These are phyloP conservation scores for Caprella mutica DNA, from an alignment of 2,888 invertebrate genomes.

Conservation along the genomic window DNA sequence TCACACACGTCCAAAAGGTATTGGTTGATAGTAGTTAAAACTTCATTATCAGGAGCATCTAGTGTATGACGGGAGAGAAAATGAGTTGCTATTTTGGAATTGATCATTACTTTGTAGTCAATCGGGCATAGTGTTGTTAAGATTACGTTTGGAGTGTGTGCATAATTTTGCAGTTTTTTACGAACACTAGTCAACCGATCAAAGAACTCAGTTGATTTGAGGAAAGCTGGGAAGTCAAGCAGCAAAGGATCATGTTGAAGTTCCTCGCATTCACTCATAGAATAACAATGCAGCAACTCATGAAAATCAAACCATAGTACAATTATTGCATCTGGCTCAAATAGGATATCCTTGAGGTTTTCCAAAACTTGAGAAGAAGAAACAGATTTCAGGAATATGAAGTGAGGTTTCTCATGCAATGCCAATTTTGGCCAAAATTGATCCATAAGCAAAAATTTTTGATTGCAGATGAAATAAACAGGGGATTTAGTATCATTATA, in stretches of 20 bases:
- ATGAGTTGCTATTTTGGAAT: background rate
- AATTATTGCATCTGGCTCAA: background rate
- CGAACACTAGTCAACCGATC: background rate
- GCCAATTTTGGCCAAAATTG: conserved; percentile 2
- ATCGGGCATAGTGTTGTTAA: conserved; percentile 1
- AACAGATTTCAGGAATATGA: background rate
- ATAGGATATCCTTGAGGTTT: background rate
- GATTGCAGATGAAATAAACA: conserved; percentile 2
- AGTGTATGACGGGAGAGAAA: background rate
- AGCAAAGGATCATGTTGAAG: background rate
- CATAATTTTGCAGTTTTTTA: background rate
- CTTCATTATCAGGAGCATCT: background rate
- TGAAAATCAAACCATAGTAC: conserved; percentile 3
- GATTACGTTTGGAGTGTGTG: background rate
- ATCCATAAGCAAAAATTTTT: conserved; percentile 1
- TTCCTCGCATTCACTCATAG: background rate
- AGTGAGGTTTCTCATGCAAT: background rate
- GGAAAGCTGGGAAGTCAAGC: background rate
- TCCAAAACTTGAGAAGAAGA: background rate
- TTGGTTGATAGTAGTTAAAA: background rate
- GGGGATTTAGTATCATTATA: background rate
- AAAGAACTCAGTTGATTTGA: background rate
- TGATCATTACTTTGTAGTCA: background rate
- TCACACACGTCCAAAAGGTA: background rate
- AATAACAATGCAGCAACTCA: background rate